Evolutionary conservation across 2,113 vertebrate genomes (phyloP).

Genomic region (Percina caprodes): DNA sequence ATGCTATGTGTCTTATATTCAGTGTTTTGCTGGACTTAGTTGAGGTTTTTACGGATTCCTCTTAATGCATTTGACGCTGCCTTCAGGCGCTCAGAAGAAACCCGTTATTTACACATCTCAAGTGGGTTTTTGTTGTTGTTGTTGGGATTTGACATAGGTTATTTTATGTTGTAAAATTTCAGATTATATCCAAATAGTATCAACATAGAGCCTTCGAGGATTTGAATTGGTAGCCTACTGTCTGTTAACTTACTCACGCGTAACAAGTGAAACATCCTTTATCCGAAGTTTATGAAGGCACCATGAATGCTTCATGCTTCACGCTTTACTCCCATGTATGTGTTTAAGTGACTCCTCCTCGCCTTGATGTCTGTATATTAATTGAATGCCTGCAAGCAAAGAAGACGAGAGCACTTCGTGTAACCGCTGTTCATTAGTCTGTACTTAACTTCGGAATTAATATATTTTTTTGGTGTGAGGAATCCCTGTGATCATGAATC

Average conservation of each 20-base stretch:
- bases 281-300: background rate
- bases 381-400: constrained; percentile 8
- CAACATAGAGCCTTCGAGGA: background rate
- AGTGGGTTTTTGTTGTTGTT: background rate
- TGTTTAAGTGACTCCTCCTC: constrained; percentile 61
- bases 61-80: background rate
- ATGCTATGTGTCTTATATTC: background rate
- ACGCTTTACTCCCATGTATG: too few species aligned
- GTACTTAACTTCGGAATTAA: background rate
- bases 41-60: constrained; percentile 32
- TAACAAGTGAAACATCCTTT: fast-evolving
- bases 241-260: too few species aligned
- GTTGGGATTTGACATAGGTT: background rate
- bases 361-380: constrained; percentile 23
- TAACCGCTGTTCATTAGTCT: background rate
- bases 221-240: background rate
- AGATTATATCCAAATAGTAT: background rate
- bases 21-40: constrained; percentile 24
- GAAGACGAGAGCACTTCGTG: constrained; percentile 17
- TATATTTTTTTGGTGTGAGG: background rate
- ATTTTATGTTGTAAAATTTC: background rate
- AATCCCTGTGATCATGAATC: constrained; percentile 86
- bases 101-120: fast-evolving
- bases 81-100: background rate
- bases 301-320: background rate